phyloP scores from a whole-genome alignment of 2,888 invertebrate genomes.

The Chromoteleia sp. region DNA sequence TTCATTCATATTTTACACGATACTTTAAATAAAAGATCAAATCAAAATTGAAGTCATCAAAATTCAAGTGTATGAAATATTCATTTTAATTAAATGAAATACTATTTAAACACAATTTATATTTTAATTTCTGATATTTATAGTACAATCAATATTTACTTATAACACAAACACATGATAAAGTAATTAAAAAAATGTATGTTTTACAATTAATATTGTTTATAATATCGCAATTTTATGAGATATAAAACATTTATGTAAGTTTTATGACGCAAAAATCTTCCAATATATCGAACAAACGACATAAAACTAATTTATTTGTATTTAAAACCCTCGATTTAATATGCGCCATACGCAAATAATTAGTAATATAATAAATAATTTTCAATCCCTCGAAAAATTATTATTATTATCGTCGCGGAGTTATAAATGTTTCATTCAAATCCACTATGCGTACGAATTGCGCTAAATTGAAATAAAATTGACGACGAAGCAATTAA shows the following conservation, averaged over 20 bases:
- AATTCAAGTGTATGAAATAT: no score
- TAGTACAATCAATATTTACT: no score
- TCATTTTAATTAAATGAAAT: no score
- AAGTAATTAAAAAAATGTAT: neutral
- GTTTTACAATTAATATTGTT: neutral
- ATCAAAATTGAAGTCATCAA: no score
- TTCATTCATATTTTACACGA: no score
- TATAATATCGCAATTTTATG: neutral
- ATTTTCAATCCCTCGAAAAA: neutral
- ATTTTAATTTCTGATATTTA: no score
- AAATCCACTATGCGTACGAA: no score
- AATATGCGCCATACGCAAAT: neutral
- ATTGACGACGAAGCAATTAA: neutral
- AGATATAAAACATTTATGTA: constrained; percentile 6
- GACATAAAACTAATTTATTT: constrained; percentile 4
- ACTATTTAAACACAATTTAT: no score
- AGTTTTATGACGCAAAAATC: neutral
- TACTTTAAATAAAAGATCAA: no score
- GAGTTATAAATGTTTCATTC: no score
- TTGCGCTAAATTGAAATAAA: neutral
- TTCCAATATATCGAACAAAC: neutral
- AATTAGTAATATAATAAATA: neutral
- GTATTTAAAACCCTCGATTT: neutral
- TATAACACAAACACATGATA: no score
- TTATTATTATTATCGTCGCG: neutral